These are phyloP conservation scores for Muscidifurax raptorellus DNA, from an alignment of 1,140 invertebrate species.

Conservation along the genomic window DNA sequence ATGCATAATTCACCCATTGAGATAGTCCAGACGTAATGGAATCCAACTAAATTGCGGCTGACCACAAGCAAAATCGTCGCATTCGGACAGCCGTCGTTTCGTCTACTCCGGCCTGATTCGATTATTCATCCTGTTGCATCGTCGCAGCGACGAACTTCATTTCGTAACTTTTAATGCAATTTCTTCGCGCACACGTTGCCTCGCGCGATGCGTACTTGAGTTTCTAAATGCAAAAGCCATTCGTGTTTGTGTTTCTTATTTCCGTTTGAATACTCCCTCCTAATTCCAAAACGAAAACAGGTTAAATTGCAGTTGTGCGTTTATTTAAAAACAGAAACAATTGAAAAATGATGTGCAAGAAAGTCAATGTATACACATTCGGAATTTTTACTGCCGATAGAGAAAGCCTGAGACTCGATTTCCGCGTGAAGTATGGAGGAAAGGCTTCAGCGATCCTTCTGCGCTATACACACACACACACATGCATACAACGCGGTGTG, in stretches of 20 bases:
- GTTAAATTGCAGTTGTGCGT: no score
- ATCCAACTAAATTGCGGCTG: slow-evolving; percentile 6
- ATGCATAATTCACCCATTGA: not conserved
- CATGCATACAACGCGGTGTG: not conserved
- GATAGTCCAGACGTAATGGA: not conserved
- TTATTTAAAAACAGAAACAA: no score
- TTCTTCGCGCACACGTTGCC: not conserved
- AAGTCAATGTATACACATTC: no score
- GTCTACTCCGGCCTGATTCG: not conserved
- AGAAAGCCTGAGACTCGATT: slow-evolving; percentile 52
- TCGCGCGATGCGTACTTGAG: no score
- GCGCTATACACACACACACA: slow-evolving; percentile 30
- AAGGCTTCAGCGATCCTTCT: not conserved
- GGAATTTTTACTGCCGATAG: no score
- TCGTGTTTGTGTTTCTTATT: no score
- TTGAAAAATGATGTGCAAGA: no score
- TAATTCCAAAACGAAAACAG: no score
- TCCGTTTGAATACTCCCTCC: no score
- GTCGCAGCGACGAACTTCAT: not conserved
- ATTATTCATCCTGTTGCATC: not conserved
- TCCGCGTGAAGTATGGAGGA: slow-evolving; percentile 33
- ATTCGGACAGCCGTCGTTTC: not conserved
- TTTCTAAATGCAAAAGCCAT: no score
- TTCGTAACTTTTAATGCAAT: not conserved
- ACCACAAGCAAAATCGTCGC: not conserved